Conservation (phyloP, 2,888 invertebrate species). For the Trichopria drosophilae region DNA sequence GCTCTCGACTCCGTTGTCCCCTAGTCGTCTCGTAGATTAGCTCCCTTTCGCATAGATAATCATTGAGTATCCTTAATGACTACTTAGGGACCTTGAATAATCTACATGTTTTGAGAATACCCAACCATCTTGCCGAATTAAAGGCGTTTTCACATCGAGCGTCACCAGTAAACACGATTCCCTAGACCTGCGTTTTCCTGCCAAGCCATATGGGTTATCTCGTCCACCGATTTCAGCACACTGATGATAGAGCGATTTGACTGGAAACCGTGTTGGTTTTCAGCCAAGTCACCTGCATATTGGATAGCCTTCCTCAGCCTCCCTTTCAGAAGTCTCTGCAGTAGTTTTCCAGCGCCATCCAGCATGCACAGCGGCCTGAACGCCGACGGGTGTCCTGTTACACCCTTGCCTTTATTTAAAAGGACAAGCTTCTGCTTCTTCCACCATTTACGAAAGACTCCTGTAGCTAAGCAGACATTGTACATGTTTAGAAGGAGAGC, state of each 20-base stretch:
- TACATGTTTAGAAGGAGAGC: slow-evolving; percentile 23
- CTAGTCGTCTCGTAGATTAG: too few species aligned
- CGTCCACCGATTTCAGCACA: slow-evolving; percentile 24
- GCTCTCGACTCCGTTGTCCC: too few species aligned
- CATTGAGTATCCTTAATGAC: too few species aligned
- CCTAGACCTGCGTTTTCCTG: slow-evolving; percentile 23
- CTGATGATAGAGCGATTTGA: slow-evolving; percentile 28
- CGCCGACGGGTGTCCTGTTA: slow-evolving; percentile 23
- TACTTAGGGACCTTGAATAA: too few species aligned
- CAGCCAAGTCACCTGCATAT: slow-evolving; percentile 31
- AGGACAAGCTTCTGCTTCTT: slow-evolving; percentile 23
- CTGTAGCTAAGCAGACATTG: slow-evolving; percentile 26
- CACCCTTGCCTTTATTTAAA: slow-evolving; percentile 34
- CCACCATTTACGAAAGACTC: too few species aligned
- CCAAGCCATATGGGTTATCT: slow-evolving; percentile 14
- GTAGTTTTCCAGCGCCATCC: slow-evolving; percentile 25
- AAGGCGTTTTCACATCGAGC: slow-evolving; percentile 27
- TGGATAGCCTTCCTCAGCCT: slow-evolving; percentile 25
- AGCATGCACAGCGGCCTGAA: slow-evolving; percentile 32
- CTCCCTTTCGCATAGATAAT: too few species aligned
- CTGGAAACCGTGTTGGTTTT: slow-evolving; percentile 30
- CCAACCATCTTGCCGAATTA: slow-evolving; percentile 27
- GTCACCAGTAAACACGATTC: slow-evolving; percentile 21
- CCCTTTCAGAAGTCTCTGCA: slow-evolving; percentile 34
- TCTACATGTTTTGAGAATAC: too few species aligned